phyloP scores from a whole-genome alignment of 2,797 vertebrate genomes.

The Danio choprae region DNA sequence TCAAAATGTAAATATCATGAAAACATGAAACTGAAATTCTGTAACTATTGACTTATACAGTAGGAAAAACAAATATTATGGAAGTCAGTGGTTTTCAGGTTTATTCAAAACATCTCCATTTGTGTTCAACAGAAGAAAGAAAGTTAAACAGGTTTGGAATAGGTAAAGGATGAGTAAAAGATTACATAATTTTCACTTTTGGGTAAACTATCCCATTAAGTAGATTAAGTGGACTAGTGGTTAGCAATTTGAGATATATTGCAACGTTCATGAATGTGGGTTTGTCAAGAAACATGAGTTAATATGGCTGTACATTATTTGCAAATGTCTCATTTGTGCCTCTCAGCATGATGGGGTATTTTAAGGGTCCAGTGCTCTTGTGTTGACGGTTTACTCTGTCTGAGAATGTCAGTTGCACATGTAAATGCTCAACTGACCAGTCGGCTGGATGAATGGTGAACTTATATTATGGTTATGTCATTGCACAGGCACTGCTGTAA shows the following conservation, averaged over 20 bases:
- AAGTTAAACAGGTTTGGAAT: too few species aligned
- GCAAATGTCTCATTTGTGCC: conserved; percentile 9
- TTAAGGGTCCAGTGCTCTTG: background rate
- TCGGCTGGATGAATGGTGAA: conserved; percentile 28
- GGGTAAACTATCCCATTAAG: background rate
- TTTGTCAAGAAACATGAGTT: background rate
- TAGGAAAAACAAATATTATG: too few species aligned
- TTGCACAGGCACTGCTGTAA: conserved; percentile 48
- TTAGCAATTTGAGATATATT: background rate
- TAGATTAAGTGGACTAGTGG: background rate
- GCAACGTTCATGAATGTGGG: background rate
- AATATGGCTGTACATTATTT: conserved; percentile 19
- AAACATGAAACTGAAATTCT: too few species aligned
- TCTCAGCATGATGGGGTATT: conserved; percentile 11
- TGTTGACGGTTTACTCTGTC: background rate
- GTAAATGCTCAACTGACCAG: background rate
- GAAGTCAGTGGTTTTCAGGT: too few species aligned
- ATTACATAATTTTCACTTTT: too few species aligned
- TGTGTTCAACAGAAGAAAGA: too few species aligned
- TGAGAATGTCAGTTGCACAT: conserved; percentile 33
- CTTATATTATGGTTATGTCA: conserved; percentile 40
- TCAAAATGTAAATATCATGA: too few species aligned
- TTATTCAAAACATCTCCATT: too few species aligned
- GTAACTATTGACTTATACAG: too few species aligned
- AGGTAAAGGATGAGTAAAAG: too few species aligned